Evolutionary conservation across 1,140 invertebrate species (phyloP), one percentile per base, ranked within the genome.

Genomic region (Brachionus rotundiformis): DNA sequence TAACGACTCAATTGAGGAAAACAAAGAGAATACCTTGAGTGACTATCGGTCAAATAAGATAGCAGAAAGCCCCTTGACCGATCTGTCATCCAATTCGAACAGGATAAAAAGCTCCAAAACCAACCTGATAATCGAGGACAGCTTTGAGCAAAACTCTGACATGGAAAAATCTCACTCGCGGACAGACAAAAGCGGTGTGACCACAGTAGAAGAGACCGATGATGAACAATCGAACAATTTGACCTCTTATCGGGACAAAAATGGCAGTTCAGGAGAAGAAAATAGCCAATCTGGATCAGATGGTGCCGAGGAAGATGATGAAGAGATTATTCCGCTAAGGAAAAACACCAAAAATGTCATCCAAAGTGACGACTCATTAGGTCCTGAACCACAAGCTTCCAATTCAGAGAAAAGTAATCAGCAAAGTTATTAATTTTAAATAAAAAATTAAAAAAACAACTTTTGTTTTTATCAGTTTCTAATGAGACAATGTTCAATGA

Each of bases 401-500:
- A 25, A 8, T 19, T 6, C 16, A 19, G n/a, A 54, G 8, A 54
- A 54, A 54, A 54, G n/a, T 54, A 54, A 8, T 19, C 16, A 54
- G 8, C 23, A 8, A 7, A 6, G 0, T 23, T 19, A 19, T 23
- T 63, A 11, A 27, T 29, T 29, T 31, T 63, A 13, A 6, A 54
- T 7, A 5, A 49, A 49, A 49, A 49, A 49, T n/a, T 54, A 25
- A 25, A 19, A 54, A 54, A 54, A 54, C 6, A 54, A 2, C 19
- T 54, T 19, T 31, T 33, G 11, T n/a, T 63, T 33, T 63, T 31
- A 10, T 31, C 11, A 33, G 16, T 10, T 33, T 36, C 63, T 16
- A 33, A 68, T 68, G 63, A 68, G 5, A 41, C 63, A 19, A 68
- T 68, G 27, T 47, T 73, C 13, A 29, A 73, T 73, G 68, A 73